phyloP scores from a whole-genome alignment of 2,797 vertebrate genomes.

The Falco rusticolus region DNA sequence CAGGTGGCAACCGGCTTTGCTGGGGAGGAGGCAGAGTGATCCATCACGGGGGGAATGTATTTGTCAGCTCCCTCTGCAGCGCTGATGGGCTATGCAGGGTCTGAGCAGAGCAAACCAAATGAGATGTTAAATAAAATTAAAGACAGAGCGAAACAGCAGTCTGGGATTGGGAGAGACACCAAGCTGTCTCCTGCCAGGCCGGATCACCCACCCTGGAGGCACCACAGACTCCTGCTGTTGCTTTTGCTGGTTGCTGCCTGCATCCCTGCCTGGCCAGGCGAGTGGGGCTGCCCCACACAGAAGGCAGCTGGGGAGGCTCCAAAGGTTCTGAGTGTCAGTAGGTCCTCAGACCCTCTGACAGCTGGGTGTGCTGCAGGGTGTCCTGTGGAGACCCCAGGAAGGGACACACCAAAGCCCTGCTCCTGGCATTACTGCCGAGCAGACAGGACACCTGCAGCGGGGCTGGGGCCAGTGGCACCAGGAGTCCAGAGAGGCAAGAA shows the following conservation, averaged over 20 bases:
- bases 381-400: accelerated
- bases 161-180: not conserved
- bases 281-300: not conserved
- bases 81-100: not conserved
- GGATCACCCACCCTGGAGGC: not conserved
- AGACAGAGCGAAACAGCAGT: not conserved
- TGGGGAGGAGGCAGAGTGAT: not conserved
- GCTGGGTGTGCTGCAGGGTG: accelerated
- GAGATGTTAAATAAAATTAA: slow-evolving; percentile 59
- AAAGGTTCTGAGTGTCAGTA: not conserved
- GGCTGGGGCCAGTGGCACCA: not conserved
- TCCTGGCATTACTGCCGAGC: accelerated
- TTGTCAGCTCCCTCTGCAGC: slow-evolving; percentile 17
- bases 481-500: not conserved
- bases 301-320: not conserved
- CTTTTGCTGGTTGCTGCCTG: not conserved
- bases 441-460: accelerated
- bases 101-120: slow-evolving; percentile 33
- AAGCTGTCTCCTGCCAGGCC: not conserved
- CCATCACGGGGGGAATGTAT: not conserved
- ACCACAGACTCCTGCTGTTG: not conserved
- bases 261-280: not conserved
- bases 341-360: accelerated
- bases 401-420: accelerated
- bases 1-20: accelerated